Evolutionary conservation across 2,888 invertebrate species (phyloP).

Genomic region (Conchocele bisecta): DNA sequence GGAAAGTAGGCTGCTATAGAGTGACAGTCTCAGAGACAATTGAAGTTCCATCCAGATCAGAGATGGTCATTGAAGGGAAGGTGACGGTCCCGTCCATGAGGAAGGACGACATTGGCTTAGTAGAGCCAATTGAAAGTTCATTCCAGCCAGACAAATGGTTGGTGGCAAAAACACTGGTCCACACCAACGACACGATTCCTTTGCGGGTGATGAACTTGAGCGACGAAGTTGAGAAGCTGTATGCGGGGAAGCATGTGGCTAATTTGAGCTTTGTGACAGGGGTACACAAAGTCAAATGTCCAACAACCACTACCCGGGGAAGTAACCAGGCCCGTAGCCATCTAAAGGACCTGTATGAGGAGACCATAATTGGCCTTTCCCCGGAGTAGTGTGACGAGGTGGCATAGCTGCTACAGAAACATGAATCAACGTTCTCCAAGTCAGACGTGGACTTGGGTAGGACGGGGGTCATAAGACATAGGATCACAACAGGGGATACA

Average conservation of each 20-base stretch:
- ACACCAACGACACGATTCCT: background rate
- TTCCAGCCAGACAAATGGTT: background rate
- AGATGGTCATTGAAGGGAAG: background rate
- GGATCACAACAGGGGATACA: conserved; percentile 40
- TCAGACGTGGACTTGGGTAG: conserved; percentile 30
- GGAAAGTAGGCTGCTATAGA: background rate
- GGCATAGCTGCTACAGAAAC: conserved; percentile 15
- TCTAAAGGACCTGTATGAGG: conserved; percentile 12
- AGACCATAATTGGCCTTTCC: background rate
- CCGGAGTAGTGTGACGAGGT: conserved; percentile 10
- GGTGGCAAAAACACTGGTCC: background rate
- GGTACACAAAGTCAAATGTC: background rate
- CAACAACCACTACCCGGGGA: too few species aligned
- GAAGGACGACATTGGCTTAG: background rate
- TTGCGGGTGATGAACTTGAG: background rate
- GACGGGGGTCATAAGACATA: conserved; percentile 36
- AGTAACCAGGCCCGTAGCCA: background rate
- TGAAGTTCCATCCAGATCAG: background rate
- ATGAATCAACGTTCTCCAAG: conserved; percentile 23
- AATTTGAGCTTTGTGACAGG: background rate
- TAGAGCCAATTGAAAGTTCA: background rate
- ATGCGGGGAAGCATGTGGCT: background rate
- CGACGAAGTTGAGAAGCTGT: background rate
- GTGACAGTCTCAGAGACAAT: background rate
- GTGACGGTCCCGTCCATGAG: background rate